phyloP scores from a whole-genome alignment of 2,888 invertebrate genomes.

The Cerceris rybyensis region DNA sequence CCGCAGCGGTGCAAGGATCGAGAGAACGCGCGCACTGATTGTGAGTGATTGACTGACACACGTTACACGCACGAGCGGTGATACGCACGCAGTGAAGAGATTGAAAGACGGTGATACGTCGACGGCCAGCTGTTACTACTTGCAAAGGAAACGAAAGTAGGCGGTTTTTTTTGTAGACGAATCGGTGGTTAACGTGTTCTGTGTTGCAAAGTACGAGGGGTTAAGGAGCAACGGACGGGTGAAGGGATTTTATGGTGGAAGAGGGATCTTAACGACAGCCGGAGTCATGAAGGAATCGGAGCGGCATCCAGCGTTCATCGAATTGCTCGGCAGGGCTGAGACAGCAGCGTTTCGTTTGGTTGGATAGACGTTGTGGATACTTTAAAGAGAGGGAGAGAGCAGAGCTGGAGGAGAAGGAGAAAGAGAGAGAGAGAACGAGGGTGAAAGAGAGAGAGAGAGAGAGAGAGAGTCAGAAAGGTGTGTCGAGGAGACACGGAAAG shows the following conservation, averaged over 20 bases:
- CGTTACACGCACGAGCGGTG: slow-evolving; percentile 34
- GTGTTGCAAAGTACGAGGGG: not conserved
- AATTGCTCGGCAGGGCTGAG: slow-evolving; percentile 32
- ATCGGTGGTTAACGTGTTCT: not conserved
- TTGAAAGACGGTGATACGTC: slow-evolving; percentile 7
- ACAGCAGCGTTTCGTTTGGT: slow-evolving; percentile 51
- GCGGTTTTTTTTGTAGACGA: slow-evolving; percentile 20
- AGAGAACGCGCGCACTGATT: slow-evolving; percentile 47
- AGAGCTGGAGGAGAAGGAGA: slow-evolving; percentile 27
- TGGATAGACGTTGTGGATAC: slow-evolving; percentile 46
- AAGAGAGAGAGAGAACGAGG: slow-evolving; percentile 31
- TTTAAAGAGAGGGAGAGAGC: slow-evolving; percentile 15
- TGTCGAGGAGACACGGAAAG: slow-evolving; percentile 59
- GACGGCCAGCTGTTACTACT: slow-evolving; percentile 18
- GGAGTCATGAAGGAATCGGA: slow-evolving; percentile 53
- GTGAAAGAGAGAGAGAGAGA: slow-evolving; percentile 8
- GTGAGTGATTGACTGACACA: slow-evolving; percentile 41
- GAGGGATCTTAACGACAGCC: slow-evolving; percentile 21
- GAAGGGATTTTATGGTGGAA: not conserved
- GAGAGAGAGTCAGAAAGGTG: slow-evolving; percentile 48
- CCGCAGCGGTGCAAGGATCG: slow-evolving; percentile 61
- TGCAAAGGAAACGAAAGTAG: slow-evolving; percentile 4
- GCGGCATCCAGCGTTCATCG: slow-evolving; percentile 40
- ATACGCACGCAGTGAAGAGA: slow-evolving; percentile 33
- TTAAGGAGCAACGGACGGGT: not conserved